Evolutionary conservation across 2,888 invertebrate species (phyloP).

Genomic region (Polietes domitor): DNA sequence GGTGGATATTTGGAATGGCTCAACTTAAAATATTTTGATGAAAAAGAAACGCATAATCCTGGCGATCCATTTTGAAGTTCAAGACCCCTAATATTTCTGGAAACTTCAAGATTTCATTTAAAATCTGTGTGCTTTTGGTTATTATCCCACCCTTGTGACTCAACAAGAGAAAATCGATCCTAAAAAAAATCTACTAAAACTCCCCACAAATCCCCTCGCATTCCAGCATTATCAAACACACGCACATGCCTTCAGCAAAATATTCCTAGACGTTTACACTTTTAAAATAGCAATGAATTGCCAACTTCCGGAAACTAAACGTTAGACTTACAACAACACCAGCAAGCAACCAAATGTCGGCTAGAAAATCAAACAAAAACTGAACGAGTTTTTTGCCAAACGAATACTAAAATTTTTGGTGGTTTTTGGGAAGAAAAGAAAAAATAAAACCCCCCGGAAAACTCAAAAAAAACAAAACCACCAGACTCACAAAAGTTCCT

Average conservation of each 20-base stretch:
- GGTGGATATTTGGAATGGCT: too few species aligned
- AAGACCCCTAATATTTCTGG: too few species aligned
- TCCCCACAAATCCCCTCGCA: not conserved
- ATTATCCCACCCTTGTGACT: too few species aligned
- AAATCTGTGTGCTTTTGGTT: too few species aligned
- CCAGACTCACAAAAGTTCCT: not conserved
- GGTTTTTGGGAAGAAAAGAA: slow-evolving; percentile 49
- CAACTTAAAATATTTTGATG: too few species aligned
- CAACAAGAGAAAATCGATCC: too few species aligned
- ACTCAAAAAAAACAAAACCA: not conserved
- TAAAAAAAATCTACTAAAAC: not conserved
- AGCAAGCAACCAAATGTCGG: slow-evolving; percentile 18
- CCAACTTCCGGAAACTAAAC: slow-evolving; percentile 53
- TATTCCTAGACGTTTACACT: slow-evolving; percentile 42
- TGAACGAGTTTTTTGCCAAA: not conserved
- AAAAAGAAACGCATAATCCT: too few species aligned
- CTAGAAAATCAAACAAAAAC: slow-evolving; percentile 33
- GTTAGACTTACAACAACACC: slow-evolving; percentile 30
- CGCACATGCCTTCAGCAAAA: not conserved
- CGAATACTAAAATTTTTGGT: slow-evolving; percentile 12
- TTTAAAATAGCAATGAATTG: slow-evolving; percentile 59
- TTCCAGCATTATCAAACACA: not conserved
- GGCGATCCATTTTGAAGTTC: too few species aligned
- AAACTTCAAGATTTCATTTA: too few species aligned
- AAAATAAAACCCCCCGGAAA: slow-evolving; percentile 3